Conservation (phyloP, 2,888 invertebrate species). For the Pseudoips prasinana region DNA sequence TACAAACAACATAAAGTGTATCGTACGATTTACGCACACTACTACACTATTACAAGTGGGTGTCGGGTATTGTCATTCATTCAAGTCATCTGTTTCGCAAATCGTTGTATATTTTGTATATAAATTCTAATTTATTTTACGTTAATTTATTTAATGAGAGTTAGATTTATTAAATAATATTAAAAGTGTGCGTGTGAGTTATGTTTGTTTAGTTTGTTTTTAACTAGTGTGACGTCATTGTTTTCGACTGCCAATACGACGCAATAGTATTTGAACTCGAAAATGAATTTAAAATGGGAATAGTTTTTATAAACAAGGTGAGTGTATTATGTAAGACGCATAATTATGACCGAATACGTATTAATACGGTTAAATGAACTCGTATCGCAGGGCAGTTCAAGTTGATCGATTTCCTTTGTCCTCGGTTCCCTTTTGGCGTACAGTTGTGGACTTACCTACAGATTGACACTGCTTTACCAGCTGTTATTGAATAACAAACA, state of each 20-base stretch:
- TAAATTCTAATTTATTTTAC: constrained; percentile 62
- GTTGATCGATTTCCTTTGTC: constrained; percentile 79
- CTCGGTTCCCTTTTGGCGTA: constrained; percentile 52
- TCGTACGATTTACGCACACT: constrained; percentile 34
- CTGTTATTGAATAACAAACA: constrained; percentile 54
- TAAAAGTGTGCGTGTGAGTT: constrained; percentile 49
- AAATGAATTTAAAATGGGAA: constrained; percentile 79
- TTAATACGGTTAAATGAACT: constrained; percentile 17
- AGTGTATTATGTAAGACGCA: constrained; percentile 43
- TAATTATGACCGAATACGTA: constrained; percentile 24
- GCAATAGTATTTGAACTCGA: constrained; percentile 81
- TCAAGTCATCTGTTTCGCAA: constrained; percentile 76
- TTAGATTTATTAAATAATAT: constrained; percentile 41
- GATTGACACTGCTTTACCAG: constrained; percentile 36
- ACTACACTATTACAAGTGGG: constrained; percentile 41
- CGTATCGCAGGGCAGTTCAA: constrained; percentile 36
- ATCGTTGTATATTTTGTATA: constrained; percentile 72
- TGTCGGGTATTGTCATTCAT: constrained; percentile 53
- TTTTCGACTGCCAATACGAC: constrained; percentile 83
- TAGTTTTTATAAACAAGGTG: constrained; percentile 65
- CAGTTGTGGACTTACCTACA: constrained; percentile 10
- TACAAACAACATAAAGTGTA: constrained; percentile 10
- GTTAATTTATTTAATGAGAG: constrained; percentile 56
- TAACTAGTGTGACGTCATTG: constrained; percentile 82
- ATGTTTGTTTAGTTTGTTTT: constrained; percentile 59